Percentiles rank a stretch among this genome's conserved stretches.
Evolutionary conservation across 2,113 vertebrate species (phyloP).

Genomic region (Platichthys stellatus): DNA sequence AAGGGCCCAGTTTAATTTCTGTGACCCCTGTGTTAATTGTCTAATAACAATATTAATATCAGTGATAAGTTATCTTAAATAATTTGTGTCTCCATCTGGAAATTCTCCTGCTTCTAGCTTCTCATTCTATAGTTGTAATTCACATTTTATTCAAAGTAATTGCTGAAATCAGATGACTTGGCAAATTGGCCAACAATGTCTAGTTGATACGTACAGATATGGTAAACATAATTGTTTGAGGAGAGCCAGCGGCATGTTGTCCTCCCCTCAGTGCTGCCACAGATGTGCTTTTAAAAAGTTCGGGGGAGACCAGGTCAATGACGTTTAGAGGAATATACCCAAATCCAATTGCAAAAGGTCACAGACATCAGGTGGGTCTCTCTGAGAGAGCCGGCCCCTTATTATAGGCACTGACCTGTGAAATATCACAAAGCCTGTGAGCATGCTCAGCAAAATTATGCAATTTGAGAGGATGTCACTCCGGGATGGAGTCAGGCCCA

Average conservation of each 20-base stretch:
- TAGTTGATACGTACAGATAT: not conserved
- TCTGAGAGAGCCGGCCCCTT: slow-evolving; percentile 65
- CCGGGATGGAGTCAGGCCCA: slow-evolving; percentile 54
- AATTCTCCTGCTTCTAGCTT: not conserved
- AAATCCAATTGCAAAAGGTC: slow-evolving; percentile 80
- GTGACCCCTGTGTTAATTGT: not conserved
- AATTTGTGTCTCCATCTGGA: not conserved
- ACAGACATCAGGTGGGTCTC: slow-evolving; percentile 78
- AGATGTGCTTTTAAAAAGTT: slow-evolving; percentile 53
- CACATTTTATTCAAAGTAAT: not conserved
- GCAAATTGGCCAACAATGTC: not conserved
- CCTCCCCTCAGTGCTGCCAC: slow-evolving; percentile 16
- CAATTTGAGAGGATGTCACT: slow-evolving; percentile 82
- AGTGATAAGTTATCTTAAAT: not conserved
- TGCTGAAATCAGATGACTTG: not conserved
- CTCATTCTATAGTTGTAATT: no score
- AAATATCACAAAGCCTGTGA: slow-evolving; percentile 78
- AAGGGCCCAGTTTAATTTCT: not conserved
- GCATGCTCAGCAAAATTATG: slow-evolving; percentile 81
- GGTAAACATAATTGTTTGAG: not conserved
- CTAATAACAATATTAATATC: not conserved
- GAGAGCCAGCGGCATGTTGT: not conserved
- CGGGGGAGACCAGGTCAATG: not conserved
- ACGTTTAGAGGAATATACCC: slow-evolving; percentile 69
- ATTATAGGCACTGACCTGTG: slow-evolving; percentile 82